Evolutionary conservation across 2,113 vertebrate genomes (phyloP).

Genomic region (Deroptyus accipitrinus): DNA sequence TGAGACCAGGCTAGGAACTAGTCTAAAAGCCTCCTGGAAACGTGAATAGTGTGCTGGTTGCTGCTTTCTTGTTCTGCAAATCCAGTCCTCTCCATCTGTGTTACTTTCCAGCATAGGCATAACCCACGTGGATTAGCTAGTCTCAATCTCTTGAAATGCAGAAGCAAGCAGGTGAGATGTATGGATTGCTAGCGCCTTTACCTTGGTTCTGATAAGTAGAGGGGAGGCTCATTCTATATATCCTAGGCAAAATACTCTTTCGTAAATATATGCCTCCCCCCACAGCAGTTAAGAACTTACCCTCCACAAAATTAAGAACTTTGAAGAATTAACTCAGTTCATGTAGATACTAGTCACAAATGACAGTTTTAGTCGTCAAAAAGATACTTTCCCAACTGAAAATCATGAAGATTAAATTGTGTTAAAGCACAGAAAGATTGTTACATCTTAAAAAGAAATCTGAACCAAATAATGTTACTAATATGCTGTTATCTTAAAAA

Average conservation of each 20-base stretch:
- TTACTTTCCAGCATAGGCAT: neutral
- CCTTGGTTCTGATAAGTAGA: neutral
- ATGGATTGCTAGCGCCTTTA: neutral
- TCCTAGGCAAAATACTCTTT: neutral
- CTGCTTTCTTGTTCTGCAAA: neutral
- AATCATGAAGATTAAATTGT: neutral
- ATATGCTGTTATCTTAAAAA: neutral
- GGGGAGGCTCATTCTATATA: neutral
- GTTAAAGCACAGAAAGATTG: neutral
- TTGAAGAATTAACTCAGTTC: neutral
- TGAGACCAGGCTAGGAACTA: neutral
- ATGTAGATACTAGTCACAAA: neutral
- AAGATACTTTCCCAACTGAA: neutral
- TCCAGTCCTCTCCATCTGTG: rapidly evolving
- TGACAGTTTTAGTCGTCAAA: neutral
- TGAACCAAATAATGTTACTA: neutral
- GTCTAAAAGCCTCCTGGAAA: neutral
- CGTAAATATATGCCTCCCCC: rapidly evolving
- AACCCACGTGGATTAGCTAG: neutral
- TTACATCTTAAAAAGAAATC: neutral
- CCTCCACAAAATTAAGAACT: neutral
- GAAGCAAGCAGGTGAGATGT: neutral
- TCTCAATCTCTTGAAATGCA: neutral
- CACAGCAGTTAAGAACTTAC: neutral
- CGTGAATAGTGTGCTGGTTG: rapidly evolving